A percentile compares a stretch with the other conserved stretches of the same genome.
Conservation (phyloP, 2,113 vertebrate genomes). For the Varanus komodoensis region DNA sequence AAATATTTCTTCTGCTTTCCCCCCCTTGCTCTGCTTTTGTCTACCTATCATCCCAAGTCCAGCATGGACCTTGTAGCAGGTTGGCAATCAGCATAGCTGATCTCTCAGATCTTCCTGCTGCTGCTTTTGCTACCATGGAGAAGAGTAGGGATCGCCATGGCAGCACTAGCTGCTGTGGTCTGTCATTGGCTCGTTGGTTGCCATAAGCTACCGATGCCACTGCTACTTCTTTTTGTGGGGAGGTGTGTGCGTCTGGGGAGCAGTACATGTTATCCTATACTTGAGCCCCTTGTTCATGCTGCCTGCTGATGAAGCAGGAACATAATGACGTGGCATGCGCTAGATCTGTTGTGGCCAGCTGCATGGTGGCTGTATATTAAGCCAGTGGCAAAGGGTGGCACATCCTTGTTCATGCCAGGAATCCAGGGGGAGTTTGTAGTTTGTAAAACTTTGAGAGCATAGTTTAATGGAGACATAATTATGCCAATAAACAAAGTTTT, state of each 20-base stretch:
- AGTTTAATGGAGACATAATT: conserved; percentile 1
- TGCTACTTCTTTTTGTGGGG: conserved; percentile 60
- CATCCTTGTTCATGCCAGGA: neutral
- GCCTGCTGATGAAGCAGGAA: neutral
- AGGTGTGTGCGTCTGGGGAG: conserved; percentile 52
- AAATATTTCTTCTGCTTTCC: neutral
- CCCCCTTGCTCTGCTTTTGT: neutral
- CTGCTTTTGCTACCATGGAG: conserved; percentile 65
- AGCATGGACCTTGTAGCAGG: neutral
- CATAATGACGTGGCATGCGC: neutral
- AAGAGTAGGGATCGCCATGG: conserved; percentile 83
- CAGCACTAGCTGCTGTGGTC: conserved; percentile 76
- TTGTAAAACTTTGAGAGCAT: neutral
- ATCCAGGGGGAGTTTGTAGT: neutral
- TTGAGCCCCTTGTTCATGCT: conserved; percentile 1
- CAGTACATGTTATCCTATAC: conserved; percentile 27
- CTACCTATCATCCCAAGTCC: neutral
- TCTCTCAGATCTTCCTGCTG: conserved; percentile 38
- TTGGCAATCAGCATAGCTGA: conserved; percentile 10
- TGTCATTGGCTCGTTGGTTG: conserved; percentile 87
- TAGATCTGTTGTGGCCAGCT: neutral
- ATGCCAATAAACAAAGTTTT: neutral
- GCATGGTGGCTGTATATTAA: neutral
- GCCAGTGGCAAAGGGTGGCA: neutral
- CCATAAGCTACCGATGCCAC: conserved; percentile 83